phyloP scores from a whole-genome alignment of 1,140 invertebrate genomes.

The Lordiphosa collinella region DNA sequence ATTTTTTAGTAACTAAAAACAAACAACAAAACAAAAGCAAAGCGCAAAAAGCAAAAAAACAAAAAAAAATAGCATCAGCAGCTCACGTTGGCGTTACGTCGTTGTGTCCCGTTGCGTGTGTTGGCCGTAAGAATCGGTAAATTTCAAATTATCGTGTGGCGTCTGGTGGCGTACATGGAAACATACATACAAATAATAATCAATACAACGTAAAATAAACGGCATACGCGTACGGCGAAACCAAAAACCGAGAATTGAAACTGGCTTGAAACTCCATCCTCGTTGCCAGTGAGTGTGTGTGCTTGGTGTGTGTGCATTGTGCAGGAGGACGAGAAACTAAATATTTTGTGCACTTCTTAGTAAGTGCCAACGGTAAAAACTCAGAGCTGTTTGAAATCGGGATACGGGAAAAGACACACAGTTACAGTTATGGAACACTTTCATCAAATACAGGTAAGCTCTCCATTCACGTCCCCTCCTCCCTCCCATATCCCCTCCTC shows the following conservation, averaged over 20 bases:
- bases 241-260: constrained; percentile 49
- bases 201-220: constrained; percentile 48
- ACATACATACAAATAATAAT: constrained; percentile 55
- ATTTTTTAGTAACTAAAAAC: constrained; percentile 77
- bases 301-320: constrained; percentile 47
- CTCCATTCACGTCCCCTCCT: constrained; percentile 1
- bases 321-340: constrained; percentile 21
- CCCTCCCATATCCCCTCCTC: background rate
- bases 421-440: constrained; percentile 70
- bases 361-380: constrained; percentile 2
- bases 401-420: constrained; percentile 22
- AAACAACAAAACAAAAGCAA: constrained; percentile 57
- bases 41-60: constrained; percentile 18
- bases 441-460: constrained; percentile 79
- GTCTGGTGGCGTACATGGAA: constrained; percentile 32
- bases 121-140: constrained; percentile 21
- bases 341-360: background rate
- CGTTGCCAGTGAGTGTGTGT: constrained; percentile 54
- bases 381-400: constrained; percentile 10
- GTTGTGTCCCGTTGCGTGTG: constrained; percentile 39
- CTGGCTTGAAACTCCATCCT: constrained; percentile 47
- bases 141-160: constrained; percentile 36
- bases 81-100: constrained; percentile 39
- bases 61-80: constrained; percentile 23
- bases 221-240: constrained; percentile 22